phyloP scores from a whole-genome alignment of 2,888 invertebrate species.

The Glyphotaelius pellucidus region DNA sequence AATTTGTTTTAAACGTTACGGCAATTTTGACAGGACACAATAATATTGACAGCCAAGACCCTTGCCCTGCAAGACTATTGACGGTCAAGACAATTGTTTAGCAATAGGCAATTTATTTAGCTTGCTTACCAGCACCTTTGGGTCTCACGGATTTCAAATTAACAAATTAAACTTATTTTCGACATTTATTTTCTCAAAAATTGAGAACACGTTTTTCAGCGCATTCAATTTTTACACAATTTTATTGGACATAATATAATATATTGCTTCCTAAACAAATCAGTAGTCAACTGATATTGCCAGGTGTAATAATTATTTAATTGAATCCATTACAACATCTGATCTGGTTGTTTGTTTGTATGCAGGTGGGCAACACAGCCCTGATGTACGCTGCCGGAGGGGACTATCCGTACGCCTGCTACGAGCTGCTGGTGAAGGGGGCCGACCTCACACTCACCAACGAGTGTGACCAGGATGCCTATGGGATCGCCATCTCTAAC shows the following conservation, averaged over 20 bases:
- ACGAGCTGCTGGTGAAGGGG: constrained; percentile 87
- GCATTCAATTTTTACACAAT: not conserved
- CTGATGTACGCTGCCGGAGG: constrained; percentile 94
- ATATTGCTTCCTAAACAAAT: not conserved
- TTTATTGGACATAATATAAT: not conserved
- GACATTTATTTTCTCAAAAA: not conserved
- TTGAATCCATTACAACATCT: not conserved
- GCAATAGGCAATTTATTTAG: too few species aligned
- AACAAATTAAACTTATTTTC: too few species aligned
- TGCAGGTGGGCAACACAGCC: constrained; percentile 90
- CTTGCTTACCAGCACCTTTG: too few species aligned
- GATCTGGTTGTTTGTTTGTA: not conserved
- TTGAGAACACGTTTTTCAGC: too few species aligned
- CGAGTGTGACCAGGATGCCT: constrained; percentile 90
- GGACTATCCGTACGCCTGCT: constrained; percentile 93
- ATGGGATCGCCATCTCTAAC: constrained; percentile 85
- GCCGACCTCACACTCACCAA: constrained; percentile 90
- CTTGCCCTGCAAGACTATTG: too few species aligned
- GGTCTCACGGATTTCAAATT: too few species aligned
- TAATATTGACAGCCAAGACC: too few species aligned
- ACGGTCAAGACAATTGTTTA: too few species aligned
- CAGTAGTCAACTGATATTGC: not conserved
- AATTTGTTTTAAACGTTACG: too few species aligned
- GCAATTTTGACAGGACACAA: too few species aligned
- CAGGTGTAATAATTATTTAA: not conserved